A percentile compares a stretch with the other conserved stretches of the same genome.
Evolutionary conservation across 1,140 invertebrate species (phyloP).

Genomic region (Heliconius eleuchia): DNA sequence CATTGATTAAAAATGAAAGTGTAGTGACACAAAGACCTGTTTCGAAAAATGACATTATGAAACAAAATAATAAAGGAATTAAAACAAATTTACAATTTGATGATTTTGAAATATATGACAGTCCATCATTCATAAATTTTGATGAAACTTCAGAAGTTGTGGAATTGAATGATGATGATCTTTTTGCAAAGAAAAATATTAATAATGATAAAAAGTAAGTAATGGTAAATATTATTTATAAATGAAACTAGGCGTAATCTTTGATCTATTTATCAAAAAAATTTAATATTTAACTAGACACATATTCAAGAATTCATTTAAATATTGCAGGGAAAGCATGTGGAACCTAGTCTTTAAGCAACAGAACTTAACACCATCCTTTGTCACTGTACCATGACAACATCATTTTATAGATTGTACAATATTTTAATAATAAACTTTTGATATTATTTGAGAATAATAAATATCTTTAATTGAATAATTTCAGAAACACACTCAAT

Average conservation of each 20-base stretch:
- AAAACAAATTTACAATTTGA: slow-evolving; percentile 10
- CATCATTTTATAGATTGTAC: too few species aligned
- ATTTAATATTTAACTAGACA: too few species aligned
- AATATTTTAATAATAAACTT: too few species aligned
- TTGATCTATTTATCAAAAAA: too few species aligned
- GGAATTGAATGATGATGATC: slow-evolving; percentile 26
- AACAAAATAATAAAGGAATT: neutral
- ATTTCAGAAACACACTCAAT: slow-evolving; percentile 17
- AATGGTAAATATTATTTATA: neutral
- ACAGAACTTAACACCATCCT: too few species aligned
- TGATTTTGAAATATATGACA: slow-evolving; percentile 23
- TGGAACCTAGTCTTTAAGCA: too few species aligned
- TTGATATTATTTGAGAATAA: too few species aligned
- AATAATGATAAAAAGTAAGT: slow-evolving; percentile 9
- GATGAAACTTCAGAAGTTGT: slow-evolving; percentile 6
- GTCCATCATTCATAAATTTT: slow-evolving; percentile 24
- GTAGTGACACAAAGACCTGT: neutral
- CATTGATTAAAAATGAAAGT: neutral
- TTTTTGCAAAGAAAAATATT: neutral
- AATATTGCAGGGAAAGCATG: too few species aligned
- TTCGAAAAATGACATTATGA: neutral
- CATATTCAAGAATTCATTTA: too few species aligned
- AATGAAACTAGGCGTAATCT: too few species aligned
- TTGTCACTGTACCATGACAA: too few species aligned
- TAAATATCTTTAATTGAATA: neutral